A percentile compares a stretch with the other conserved stretches of the same genome.
phyloP scores from a whole-genome alignment of 2,113 vertebrate species.

The Geococcyx californianus region DNA sequence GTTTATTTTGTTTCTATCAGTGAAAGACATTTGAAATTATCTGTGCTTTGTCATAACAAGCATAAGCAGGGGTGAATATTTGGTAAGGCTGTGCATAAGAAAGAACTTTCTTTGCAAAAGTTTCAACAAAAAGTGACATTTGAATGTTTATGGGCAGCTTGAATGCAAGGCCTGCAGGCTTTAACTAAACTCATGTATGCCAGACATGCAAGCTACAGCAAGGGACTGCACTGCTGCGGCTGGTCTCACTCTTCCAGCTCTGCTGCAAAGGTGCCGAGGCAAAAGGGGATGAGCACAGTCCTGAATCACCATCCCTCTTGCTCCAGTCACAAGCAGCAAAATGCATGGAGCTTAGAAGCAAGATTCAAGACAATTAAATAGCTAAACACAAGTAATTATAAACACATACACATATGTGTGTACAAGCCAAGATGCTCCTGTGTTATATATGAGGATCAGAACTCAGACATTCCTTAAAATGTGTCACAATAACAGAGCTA shows the following conservation, averaged over 20 bases:
- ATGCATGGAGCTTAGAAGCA: accelerated
- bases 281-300: accelerated
- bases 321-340: background rate
- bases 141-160: background rate
- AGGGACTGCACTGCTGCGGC: background rate
- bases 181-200: background rate
- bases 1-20: background rate
- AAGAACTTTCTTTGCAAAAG: background rate
- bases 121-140: background rate
- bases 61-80: accelerated
- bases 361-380: background rate
- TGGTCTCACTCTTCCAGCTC: background rate
- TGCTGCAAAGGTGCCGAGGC: background rate
- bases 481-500: background rate
- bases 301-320: background rate
- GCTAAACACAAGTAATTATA: background rate
- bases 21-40: background rate
- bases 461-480: background rate
- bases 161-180: background rate
- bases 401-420: accelerated
- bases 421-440: background rate
- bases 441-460: background rate
- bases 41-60: background rate
- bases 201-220: accelerated
- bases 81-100: background rate